A percentile compares a stretch with the other conserved stretches of the same genome.
These are phyloP conservation scores for Xylophagus ater DNA, from an alignment of 2,888 invertebrate genomes.

Conservation along the genomic window DNA sequence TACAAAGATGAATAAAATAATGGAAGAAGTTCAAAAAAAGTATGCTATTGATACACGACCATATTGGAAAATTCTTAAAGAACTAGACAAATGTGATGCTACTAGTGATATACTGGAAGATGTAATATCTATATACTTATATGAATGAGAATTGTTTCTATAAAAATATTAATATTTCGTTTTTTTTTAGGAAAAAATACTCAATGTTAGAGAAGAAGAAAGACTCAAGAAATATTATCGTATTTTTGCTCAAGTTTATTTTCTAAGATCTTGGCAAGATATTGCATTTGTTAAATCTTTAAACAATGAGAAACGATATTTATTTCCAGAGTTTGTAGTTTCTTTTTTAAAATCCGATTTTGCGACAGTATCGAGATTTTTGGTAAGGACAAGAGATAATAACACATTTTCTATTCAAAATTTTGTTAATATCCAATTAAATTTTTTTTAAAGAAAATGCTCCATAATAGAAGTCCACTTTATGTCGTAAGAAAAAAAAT, in stretches of 20 bases:
- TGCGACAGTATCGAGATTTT: conserved; percentile 24
- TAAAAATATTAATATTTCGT: background rate
- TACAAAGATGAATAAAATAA: conserved; percentile 23
- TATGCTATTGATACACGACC: conserved; percentile 24
- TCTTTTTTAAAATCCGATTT: conserved; percentile 25
- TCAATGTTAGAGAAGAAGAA: conserved; percentile 28
- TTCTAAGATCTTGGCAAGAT: conserved; percentile 29
- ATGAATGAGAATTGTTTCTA: background rate
- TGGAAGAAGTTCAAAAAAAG: conserved; percentile 21
- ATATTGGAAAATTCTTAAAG: conserved; percentile 30
- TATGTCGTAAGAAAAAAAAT: conserved; percentile 26
- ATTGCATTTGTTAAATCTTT: conserved; percentile 27
- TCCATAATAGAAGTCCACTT: conserved; percentile 30
- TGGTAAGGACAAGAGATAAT: no score
- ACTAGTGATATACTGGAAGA: conserved; percentile 28
- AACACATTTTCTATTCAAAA: no score
- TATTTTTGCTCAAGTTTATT: conserved; percentile 30
- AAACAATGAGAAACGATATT: conserved; percentile 23
- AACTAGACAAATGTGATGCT: conserved; percentile 29
- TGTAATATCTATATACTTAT: conserved; percentile 9
- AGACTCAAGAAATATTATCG: conserved; percentile 26
- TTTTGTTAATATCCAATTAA: no score
- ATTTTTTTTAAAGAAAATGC: conserved; percentile 33
- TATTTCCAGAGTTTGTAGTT: conserved; percentile 24
- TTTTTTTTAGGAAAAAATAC: conserved; percentile 22